Conservation (phyloP, 2,797 vertebrate species). For the Knipowitschia caucasica region DNA sequence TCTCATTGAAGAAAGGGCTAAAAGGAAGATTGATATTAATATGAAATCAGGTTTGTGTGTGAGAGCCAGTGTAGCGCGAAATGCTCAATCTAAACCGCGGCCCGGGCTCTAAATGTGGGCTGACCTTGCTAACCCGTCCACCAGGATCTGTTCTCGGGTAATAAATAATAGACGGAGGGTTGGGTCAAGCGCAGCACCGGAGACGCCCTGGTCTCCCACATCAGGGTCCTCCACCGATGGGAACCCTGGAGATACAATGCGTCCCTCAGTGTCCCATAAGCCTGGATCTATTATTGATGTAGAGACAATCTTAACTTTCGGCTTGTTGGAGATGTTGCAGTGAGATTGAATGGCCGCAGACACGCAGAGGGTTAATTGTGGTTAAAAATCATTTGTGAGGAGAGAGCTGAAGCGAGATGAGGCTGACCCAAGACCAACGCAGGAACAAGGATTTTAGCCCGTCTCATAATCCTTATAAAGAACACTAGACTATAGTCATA, state of each 20-base stretch:
- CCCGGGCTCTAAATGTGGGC: slow-evolving; percentile 72
- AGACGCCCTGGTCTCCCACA: slow-evolving; percentile 44
- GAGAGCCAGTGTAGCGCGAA: slow-evolving; percentile 89
- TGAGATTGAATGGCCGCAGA: slow-evolving; percentile 67
- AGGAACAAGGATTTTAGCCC: slow-evolving; percentile 53
- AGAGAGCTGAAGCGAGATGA: slow-evolving; percentile 59
- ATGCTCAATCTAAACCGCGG: slow-evolving; percentile 83
- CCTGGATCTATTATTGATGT: slow-evolving; percentile 79
- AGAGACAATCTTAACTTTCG: slow-evolving; percentile 71
- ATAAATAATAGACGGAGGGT: slow-evolving; percentile 89
- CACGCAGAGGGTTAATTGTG: slow-evolving; percentile 71
- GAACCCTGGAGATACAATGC: slow-evolving; percentile 59
- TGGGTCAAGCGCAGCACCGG: slow-evolving; percentile 63
- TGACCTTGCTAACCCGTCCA: slow-evolving; percentile 81
- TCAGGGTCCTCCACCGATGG: slow-evolving; percentile 51
- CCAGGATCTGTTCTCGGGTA: slow-evolving; percentile 62
- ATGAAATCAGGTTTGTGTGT: slow-evolving; percentile 82
- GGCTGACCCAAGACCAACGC: slow-evolving; percentile 60
- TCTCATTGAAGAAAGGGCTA: slow-evolving; percentile 66
- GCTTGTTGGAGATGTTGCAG: slow-evolving; percentile 60
- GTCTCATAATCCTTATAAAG: slow-evolving; percentile 51
- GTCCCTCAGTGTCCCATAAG: slow-evolving; percentile 52
- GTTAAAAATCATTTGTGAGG: slow-evolving; percentile 69
- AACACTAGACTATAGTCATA: slow-evolving; percentile 18
- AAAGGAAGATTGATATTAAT: slow-evolving; percentile 92